phyloP scores from a whole-genome alignment of 1,140 invertebrate species.

The Galendromus occidentalis region DNA sequence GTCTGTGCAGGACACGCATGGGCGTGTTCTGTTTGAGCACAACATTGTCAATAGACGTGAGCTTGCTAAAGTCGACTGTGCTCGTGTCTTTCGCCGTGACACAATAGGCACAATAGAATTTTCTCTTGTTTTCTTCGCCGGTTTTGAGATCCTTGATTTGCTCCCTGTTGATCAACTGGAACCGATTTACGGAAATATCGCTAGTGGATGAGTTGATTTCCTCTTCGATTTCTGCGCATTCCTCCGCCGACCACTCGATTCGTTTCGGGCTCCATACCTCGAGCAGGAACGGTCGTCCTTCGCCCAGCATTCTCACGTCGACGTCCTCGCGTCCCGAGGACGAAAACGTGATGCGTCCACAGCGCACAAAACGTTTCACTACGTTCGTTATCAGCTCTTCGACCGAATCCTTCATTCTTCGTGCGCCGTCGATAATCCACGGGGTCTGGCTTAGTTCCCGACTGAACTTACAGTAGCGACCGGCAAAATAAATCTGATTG shows the following conservation, averaged over 20 bases:
- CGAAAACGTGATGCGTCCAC: conserved; percentile 40
- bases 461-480: conserved; percentile 69
- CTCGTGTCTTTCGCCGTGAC: conserved; percentile 29
- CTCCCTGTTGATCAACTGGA: conserved; percentile 22
- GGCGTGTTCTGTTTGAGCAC: conserved; percentile 23
- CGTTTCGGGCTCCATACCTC: conserved; percentile 49
- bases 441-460: conserved; percentile 74
- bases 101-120: conserved; percentile 60
- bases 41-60: conserved; percentile 26
- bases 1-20: conserved; percentile 52
- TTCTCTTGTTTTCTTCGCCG: conserved; percentile 64
- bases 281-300: conserved; percentile 46
- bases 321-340: conserved; percentile 86
- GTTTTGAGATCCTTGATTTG: conserved; percentile 46
- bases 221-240: conserved; percentile 20
- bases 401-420: conserved; percentile 60
- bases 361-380: conserved; percentile 23
- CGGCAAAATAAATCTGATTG: conserved; percentile 27
- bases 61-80: conserved; percentile 30
- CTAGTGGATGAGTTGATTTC: conserved; percentile 39
- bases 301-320: conserved; percentile 42
- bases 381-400: conserved; percentile 61
- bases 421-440: conserved; percentile 58
- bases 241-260: conserved; percentile 23
- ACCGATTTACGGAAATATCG: conserved; percentile 16